Base-by-base conservation (phyloP, 2,888 invertebrate species). In the Acleris emargana region DNA sequence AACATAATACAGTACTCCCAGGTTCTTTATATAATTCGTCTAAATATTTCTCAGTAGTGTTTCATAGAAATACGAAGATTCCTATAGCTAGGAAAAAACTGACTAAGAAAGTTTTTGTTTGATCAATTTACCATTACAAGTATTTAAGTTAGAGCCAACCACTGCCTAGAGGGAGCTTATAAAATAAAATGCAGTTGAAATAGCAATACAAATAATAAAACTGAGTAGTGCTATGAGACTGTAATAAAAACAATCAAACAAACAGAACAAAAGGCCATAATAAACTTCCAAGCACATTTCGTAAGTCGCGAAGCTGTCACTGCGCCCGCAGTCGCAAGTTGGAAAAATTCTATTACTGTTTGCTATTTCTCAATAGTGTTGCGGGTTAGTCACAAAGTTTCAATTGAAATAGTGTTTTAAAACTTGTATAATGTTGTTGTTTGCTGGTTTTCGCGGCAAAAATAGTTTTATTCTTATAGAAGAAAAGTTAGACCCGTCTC, bases 291-390 rank as follows among this genome's bases (percentile, higher is more conserved):
- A 59, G 32, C 54, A 49, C 54, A 43, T 59, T 55, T n/a, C 25
- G 25, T 28, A 13, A 32, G 50, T 43, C 50, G 54, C 9, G 17
- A 54, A 64, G 50, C 54, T 64, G 59, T 60, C 64, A 59, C 42
- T 49, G 28, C 53, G 38, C 13, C 18, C 43, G 18, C 17, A 11
- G 54, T 50, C 17, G 45, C 11, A 59, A 64, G 20, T 59, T 50
- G 49, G 54, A 64, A 49, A 64, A 59, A 64, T 64, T 64, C 64
- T 64, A 55, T 64, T 60, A 59, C 50, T 59, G 43, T 60, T 54
- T 60, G 59, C 54, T 59, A 64, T 64, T 50, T 64, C 49, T 64
- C 64, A 64, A 64, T 64, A 54, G 64, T 55, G 59, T 22, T 22
- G 49, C 52, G 22, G 49, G 28, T 64, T 47, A 54, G 18, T 53